A percentile compares a stretch with the other conserved stretches of the same genome.
Evolutionary conservation across 2,113 vertebrate species (phyloP).

Genomic region (Myrmecophaga tridactyla): DNA sequence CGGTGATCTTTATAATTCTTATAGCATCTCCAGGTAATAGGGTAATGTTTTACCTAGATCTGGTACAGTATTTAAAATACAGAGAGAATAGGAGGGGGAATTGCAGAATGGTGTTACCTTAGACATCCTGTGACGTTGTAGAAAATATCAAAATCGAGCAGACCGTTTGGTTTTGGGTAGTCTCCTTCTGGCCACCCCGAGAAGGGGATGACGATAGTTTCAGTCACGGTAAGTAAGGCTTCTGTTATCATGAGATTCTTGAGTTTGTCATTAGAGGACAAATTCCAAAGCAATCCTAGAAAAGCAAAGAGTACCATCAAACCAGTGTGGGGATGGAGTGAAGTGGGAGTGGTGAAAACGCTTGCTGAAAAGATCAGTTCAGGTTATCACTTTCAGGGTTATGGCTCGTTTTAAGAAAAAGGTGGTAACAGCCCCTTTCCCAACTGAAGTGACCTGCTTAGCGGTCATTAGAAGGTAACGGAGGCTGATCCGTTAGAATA

Average conservation of each 20-base stretch:
- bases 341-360: background rate
- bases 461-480: background rate
- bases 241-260: conserved; percentile 87
- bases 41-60: background rate
- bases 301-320: conserved; percentile 28
- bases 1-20: background rate
- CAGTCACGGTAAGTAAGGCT: conserved; percentile 84
- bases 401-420: background rate
- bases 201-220: conserved; percentile 89
- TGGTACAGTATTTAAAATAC: background rate
- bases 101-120: conserved; percentile 81
- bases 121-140: conserved; percentile 93
- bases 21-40: background rate
- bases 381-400: background rate
- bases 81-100: background rate
- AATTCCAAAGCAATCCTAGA: conserved; percentile 95
- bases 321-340: background rate
- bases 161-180: conserved; percentile 90
- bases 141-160: conserved; percentile 90
- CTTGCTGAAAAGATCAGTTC: background rate
- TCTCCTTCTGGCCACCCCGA: conserved; percentile 94
- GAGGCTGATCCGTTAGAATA: background rate
- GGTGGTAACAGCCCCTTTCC: background rate
- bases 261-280: conserved; percentile 95
- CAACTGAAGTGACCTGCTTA: background rate